These are phyloP conservation scores for Cuculus canorus DNA, from an alignment of 2,797 vertebrate species.

Conservation along the genomic window DNA sequence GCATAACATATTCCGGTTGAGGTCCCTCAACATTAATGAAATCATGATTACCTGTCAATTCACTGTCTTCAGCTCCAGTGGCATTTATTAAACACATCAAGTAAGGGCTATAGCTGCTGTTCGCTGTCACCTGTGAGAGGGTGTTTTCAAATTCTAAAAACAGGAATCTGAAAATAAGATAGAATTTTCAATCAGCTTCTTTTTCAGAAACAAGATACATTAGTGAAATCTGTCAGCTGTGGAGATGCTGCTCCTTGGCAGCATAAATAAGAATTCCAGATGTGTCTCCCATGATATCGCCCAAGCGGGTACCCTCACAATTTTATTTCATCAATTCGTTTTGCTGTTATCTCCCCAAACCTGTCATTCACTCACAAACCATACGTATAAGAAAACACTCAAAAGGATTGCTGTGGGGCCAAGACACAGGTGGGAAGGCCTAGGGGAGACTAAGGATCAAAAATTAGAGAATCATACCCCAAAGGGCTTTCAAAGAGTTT, in stretches of 20 bases:
- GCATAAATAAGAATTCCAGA: slow-evolving; percentile 25
- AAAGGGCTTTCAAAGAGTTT: neutral
- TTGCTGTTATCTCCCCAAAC: slow-evolving; percentile 16
- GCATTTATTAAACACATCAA: slow-evolving; percentile 77
- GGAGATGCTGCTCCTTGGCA: neutral
- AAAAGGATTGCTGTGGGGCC: neutral
- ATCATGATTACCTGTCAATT: slow-evolving; percentile 73
- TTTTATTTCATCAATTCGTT: slow-evolving; percentile 5
- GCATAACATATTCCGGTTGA: neutral
- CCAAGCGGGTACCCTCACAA: neutral
- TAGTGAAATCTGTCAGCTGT: neutral
- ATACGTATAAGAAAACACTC: neutral
- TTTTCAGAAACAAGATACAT: neutral
- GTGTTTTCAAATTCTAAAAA: slow-evolving; percentile 76
- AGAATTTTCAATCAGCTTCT: slow-evolving; percentile 1
- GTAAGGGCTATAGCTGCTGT: slow-evolving; percentile 71
- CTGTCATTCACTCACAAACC: slow-evolving; percentile 3
- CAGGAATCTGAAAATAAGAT: slow-evolving; percentile 73
- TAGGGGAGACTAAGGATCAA: neutral
- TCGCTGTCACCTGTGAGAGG: slow-evolving; percentile 66
- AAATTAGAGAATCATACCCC: neutral
- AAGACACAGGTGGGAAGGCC: neutral
- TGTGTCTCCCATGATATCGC: neutral
- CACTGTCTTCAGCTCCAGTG: slow-evolving; percentile 36
- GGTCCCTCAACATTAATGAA: neutral